Percentiles rank a stretch among this genome's conserved stretches.
These are phyloP conservation scores for Luehdorfia chinensis DNA, from an alignment of 1,140 invertebrate species.

Conservation along the genomic window DNA sequence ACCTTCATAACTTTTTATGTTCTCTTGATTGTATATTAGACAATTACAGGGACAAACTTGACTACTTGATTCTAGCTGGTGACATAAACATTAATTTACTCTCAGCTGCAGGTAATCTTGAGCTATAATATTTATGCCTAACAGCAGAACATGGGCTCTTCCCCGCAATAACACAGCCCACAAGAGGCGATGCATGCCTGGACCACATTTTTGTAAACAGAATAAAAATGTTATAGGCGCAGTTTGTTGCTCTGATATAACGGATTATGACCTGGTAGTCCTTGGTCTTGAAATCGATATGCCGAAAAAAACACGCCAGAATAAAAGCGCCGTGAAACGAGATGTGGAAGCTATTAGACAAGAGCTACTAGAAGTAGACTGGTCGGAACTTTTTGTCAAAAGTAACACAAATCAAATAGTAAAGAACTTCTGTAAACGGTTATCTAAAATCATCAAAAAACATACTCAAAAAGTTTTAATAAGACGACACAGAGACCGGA, in stretches of 20 bases:
- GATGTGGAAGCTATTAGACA: not conserved
- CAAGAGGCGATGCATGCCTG: not conserved
- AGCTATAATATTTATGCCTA: not conserved
- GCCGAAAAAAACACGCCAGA: not conserved
- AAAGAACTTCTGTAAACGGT: not conserved
- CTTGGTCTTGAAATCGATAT: not conserved
- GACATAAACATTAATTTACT: not conserved
- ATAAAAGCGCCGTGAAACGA: not conserved
- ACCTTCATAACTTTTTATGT: not conserved
- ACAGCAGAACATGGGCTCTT: not conserved
- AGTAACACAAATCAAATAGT: too few relatives aligned
- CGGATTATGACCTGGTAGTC: not conserved
- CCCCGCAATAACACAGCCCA: not conserved
- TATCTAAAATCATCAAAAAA: not conserved
- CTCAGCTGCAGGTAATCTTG: not conserved
- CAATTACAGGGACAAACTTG: not conserved
- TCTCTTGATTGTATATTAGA: not conserved
- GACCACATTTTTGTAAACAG: not conserved
- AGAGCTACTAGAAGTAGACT: not conserved
- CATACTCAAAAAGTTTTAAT: not conserved
- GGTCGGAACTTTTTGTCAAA: too few relatives aligned
- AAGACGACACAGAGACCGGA: too few relatives aligned
- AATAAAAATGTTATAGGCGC: too few relatives aligned
- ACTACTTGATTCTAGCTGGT: not conserved
- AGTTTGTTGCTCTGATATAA: not conserved